These are phyloP conservation scores for Eidolon helvum DNA, from an alignment of 2,113 vertebrate genomes.

Conservation along the genomic window DNA sequence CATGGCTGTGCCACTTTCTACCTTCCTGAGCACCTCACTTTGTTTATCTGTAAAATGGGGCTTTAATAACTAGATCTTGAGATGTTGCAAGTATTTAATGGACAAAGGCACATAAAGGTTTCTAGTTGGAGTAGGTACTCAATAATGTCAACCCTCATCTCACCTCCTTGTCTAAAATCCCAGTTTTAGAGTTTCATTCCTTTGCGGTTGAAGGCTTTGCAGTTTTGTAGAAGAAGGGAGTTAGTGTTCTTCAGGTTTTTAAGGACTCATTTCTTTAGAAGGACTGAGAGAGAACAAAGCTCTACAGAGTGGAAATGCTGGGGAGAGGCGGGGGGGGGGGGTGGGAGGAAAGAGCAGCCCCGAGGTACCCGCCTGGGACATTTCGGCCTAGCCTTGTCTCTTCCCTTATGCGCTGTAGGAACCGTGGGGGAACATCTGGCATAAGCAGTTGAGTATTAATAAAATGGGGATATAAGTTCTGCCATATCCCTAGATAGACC, in stretches of 20 bases:
- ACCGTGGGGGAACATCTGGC: too few relatives aligned
- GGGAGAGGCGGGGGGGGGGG: too few relatives aligned
- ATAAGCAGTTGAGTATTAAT: not conserved
- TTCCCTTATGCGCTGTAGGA: not conserved
- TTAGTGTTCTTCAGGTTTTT: not conserved
- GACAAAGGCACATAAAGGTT: not conserved
- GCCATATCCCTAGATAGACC: not conserved
- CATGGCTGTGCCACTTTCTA: not conserved
- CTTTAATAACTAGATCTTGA: not conserved
- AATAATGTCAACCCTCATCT: not conserved
- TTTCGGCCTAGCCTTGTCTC: not conserved
- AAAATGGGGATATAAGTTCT: not conserved
- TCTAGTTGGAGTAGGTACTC: not conserved
- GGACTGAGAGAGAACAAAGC: not conserved
- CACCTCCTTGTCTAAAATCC: not conserved
- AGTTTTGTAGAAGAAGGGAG: not conserved
- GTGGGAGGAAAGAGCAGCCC: not conserved
- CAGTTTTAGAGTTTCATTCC: not conserved
- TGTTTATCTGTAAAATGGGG: not conserved
- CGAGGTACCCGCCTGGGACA: fast-evolving
- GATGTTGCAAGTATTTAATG: not conserved
- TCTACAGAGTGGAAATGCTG: not conserved
- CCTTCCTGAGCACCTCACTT: not conserved
- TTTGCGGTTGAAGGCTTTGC: not conserved
- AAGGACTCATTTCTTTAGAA: not conserved